Evolutionary conservation across 1,140 invertebrate species (phyloP), one percentile per base, ranked within the genome.

Genomic region (Thrips palmi): DNA sequence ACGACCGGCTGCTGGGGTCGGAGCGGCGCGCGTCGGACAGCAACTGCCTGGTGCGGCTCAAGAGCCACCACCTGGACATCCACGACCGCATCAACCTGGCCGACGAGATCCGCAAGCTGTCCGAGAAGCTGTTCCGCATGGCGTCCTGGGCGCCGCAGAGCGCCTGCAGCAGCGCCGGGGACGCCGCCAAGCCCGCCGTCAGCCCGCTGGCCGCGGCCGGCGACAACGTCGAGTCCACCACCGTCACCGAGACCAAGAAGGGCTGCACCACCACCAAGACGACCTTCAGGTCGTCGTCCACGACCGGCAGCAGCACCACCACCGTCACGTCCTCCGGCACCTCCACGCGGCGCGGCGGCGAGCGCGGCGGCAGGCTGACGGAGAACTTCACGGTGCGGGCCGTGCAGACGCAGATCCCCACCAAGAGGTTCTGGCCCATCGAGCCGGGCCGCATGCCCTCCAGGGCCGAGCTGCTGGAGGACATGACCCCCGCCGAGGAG

Each of bases 41-140:
- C 40, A 68, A 64, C 3, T 74, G 68, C 47, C n/a, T n/a, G n/a
- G n/a, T n/a, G n/a, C n/a, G n/a, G n/a, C n/a, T n/a, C n/a, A n/a
- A n/a, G n/a, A n/a, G n/a, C n/a, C n/a, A n/a, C n/a, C n/a, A n/a
- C n/a, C n/a, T n/a, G n/a, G n/a, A n/a, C n/a, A n/a, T n/a, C n/a
- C n/a, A n/a, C n/a, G 24, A 71, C 31, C 58, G 70, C 39, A 63
- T 72, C 22, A 74, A 74, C 52, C 56, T 76, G 40, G 77, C 77
- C 1, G 78, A 82, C 44, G 79, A 85, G 54, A 83, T 83, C 25
- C 71, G 77, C 25, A 78, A 77, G 54, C 49, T 85, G 1, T 74
- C 75, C 0, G 76, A 83, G 48, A 78, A 79, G 51, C 54, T 83
- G 15, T 75, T 73, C 21, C 71, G 69, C 56, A 74, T 81, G 52